Evolutionary conservation across 2,797 vertebrate species (phyloP).

Genomic region (Clarias pachynema): DNA sequence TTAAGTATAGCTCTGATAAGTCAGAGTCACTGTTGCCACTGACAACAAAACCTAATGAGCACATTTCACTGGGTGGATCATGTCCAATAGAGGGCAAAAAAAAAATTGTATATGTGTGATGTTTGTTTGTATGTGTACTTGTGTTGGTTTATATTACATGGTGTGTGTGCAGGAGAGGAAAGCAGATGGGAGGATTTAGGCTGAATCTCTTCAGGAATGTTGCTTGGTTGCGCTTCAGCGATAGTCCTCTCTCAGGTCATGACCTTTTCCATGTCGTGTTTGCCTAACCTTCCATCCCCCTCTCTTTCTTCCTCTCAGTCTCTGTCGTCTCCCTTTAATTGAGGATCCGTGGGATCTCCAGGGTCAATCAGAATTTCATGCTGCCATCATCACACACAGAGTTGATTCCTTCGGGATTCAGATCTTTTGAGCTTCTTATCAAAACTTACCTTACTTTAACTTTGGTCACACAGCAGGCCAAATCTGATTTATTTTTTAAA

Average conservation of each 20-base stretch:
- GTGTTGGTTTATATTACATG: not conserved
- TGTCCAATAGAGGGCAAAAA: too few species aligned
- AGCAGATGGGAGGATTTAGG: slow-evolving; percentile 11
- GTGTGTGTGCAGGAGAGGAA: not conserved
- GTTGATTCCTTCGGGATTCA: not conserved
- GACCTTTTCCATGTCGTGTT: slow-evolving; percentile 40
- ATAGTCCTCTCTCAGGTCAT: slow-evolving; percentile 17
- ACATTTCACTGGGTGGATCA: too few species aligned
- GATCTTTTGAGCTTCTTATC: slow-evolving; percentile 1
- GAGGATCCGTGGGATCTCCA: slow-evolving; percentile 38
- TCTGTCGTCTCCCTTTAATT: slow-evolving; percentile 31
- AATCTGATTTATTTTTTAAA: slow-evolving; percentile 2
- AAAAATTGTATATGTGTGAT: not conserved
- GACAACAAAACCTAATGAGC: too few species aligned
- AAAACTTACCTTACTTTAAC: not conserved
- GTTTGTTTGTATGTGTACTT: not conserved
- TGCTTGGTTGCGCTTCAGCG: slow-evolving; percentile 23
- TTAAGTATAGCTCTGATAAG: too few species aligned
- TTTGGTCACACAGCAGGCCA: slow-evolving; percentile 14
- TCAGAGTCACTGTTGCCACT: too few species aligned
- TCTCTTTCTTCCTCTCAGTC: slow-evolving; percentile 48
- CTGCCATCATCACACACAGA: slow-evolving; percentile 27
- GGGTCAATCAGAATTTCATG: slow-evolving; percentile 48
- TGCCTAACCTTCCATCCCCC: slow-evolving; percentile 38
- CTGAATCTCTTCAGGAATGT: slow-evolving; percentile 31